These are phyloP conservation scores for Rafetus swinhoei DNA, from an alignment of 2,113 vertebrate species.

Conservation along the genomic window DNA sequence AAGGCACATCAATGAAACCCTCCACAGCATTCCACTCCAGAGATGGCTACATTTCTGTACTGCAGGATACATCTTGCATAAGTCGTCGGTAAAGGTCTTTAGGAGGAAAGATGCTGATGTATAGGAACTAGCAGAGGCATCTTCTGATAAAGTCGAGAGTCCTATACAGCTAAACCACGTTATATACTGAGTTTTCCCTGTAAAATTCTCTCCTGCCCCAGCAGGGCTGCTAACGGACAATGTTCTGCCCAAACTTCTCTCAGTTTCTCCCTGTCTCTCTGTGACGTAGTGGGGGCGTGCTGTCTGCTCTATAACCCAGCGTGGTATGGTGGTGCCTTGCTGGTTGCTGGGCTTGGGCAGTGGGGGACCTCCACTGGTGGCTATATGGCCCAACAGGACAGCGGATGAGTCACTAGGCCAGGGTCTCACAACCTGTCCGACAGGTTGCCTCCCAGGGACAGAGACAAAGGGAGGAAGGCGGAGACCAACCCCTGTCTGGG, in stretches of 20 bases:
- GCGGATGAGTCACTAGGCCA: no score
- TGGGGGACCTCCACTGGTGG: no score
- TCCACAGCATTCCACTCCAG: fast-evolving
- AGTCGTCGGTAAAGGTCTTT: background rate
- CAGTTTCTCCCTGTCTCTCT: background rate
- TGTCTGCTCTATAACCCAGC: no score
- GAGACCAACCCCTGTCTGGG: no score
- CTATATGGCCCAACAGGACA: no score
- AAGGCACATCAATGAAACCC: background rate
- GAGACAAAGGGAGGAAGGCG: no score
- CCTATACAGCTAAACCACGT: background rate
- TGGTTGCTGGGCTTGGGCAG: no score
- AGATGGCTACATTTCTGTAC: background rate
- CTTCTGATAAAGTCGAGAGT: background rate
- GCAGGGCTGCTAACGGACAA: background rate
- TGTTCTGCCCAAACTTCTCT: background rate
- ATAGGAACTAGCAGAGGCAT: background rate
- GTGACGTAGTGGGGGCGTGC: no score
- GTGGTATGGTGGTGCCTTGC: no score
- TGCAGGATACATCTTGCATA: fast-evolving
- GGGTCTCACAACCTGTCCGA: no score
- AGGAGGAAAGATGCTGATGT: fast-evolving
- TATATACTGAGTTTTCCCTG: background rate
- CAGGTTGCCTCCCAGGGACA: no score
- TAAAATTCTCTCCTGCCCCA: background rate